Evolutionary conservation across 2,113 vertebrate species (phyloP).

Genomic region (Xiphias gladius): DNA sequence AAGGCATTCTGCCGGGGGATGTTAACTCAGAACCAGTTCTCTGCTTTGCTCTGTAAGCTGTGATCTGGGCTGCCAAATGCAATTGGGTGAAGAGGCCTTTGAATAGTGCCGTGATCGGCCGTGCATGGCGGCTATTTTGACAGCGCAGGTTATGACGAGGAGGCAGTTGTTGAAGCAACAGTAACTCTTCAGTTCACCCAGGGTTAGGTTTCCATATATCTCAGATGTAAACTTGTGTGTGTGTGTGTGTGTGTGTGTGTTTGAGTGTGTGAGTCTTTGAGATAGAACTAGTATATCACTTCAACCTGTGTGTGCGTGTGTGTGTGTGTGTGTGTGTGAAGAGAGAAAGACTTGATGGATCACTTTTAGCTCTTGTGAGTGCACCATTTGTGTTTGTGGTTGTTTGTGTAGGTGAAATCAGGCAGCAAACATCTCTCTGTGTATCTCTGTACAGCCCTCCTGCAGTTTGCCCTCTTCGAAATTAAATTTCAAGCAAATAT

Average conservation of each 20-base stretch:
- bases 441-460: slow-evolving; percentile 11
- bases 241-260: slow-evolving; percentile 5
- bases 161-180: slow-evolving; percentile 51
- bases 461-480: slow-evolving; percentile 35
- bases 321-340: slow-evolving; percentile 2
- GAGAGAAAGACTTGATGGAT: slow-evolving; percentile 19
- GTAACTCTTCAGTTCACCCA: slow-evolving; percentile 47
- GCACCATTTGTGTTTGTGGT: slow-evolving; percentile 10
- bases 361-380: slow-evolving; percentile 28
- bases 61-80: slow-evolving; percentile 60
- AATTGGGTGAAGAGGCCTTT: slow-evolving; percentile 59
- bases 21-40: slow-evolving; percentile 39
- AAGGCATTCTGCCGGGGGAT: slow-evolving; percentile 46
- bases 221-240: slow-evolving; percentile 21
- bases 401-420: slow-evolving; percentile 1
- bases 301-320: background rate
- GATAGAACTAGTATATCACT: slow-evolving; percentile 25
- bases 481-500: slow-evolving; percentile 61
- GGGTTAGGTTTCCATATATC: slow-evolving; percentile 23
- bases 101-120: slow-evolving; percentile 62
- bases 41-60: slow-evolving; percentile 51
- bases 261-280: background rate
- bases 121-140: slow-evolving; percentile 62
- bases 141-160: slow-evolving; percentile 56
- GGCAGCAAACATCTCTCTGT: slow-evolving; percentile 3